A percentile compares a stretch with the other conserved stretches of the same genome.
Conservation (phyloP, 2,888 invertebrate species). For the Erebia aethiops region DNA sequence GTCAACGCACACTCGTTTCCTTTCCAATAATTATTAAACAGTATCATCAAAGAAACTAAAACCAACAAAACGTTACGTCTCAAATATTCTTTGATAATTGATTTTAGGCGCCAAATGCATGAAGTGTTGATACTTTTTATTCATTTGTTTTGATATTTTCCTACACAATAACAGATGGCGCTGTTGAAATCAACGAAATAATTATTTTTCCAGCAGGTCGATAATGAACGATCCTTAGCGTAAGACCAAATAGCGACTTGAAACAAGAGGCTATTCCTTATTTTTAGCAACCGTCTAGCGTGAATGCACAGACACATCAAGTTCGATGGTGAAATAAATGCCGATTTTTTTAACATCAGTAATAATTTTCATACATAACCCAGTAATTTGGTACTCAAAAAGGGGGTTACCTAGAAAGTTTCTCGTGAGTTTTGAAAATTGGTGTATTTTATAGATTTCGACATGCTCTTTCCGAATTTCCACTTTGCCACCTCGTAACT, state of each 20-base stretch:
- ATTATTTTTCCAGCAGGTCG: not conserved
- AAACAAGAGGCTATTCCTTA: not conserved
- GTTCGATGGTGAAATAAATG: too few relatives aligned
- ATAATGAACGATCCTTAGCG: not conserved
- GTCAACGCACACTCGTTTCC: slow-evolving; percentile 9
- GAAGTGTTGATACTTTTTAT: slow-evolving; percentile 5
- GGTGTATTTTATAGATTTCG: too few relatives aligned
- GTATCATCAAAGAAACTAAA: slow-evolving; percentile 15
- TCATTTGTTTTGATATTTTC: not conserved
- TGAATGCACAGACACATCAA: too few relatives aligned
- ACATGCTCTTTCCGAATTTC: too few relatives aligned
- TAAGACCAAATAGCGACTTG: not conserved
- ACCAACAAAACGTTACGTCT: slow-evolving; percentile 2
- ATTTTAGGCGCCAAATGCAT: not conserved
- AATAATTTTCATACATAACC: too few relatives aligned
- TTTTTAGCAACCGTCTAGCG: not conserved
- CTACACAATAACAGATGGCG: slow-evolving; percentile 13
- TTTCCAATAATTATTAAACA: slow-evolving; percentile 1
- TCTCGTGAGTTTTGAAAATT: too few relatives aligned
- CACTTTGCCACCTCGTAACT: too few relatives aligned
- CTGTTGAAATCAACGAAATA: not conserved
- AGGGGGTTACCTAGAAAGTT: too few relatives aligned
- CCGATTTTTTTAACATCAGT: too few relatives aligned
- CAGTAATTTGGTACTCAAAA: too few relatives aligned
- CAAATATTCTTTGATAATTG: not conserved